A percentile compares a stretch with the other conserved stretches of the same genome.
phyloP scores from a whole-genome alignment of 2,113 vertebrate species.

The Melanerpes formicivorus region DNA sequence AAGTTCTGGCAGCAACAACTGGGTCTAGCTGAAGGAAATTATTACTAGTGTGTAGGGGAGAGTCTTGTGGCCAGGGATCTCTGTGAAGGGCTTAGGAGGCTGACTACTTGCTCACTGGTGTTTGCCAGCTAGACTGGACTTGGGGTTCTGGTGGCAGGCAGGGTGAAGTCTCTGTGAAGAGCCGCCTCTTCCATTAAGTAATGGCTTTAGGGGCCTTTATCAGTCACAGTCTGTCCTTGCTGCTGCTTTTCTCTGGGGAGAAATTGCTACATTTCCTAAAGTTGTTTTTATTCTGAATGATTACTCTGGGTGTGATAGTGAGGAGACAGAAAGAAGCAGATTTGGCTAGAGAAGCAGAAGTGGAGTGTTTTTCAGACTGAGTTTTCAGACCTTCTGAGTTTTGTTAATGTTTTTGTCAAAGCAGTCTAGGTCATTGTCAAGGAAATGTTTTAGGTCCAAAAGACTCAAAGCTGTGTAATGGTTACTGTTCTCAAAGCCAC shows the following conservation, averaged over 20 bases:
- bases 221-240: not conserved
- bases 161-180: not conserved
- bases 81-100: not conserved
- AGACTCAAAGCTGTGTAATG: not conserved
- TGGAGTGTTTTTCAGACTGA: not conserved
- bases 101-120: accelerated
- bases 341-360: not conserved
- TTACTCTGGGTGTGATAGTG: not conserved
- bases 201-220: not conserved
- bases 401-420: not conserved
- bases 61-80: not conserved
- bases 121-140: not conserved
- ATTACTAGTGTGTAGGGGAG: not conserved
- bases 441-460: not conserved
- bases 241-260: not conserved
- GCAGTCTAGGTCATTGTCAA: not conserved
- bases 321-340: not conserved
- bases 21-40: not conserved
- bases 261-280: not conserved
- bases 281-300: not conserved
- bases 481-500: not conserved
- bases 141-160: not conserved
- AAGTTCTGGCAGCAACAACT: not conserved
- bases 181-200: not conserved
- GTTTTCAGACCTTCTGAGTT: not conserved